These are phyloP conservation scores for Lepilemur ruficaudatus DNA, from an alignment of 2,797 vertebrate genomes.

Conservation along the genomic window DNA sequence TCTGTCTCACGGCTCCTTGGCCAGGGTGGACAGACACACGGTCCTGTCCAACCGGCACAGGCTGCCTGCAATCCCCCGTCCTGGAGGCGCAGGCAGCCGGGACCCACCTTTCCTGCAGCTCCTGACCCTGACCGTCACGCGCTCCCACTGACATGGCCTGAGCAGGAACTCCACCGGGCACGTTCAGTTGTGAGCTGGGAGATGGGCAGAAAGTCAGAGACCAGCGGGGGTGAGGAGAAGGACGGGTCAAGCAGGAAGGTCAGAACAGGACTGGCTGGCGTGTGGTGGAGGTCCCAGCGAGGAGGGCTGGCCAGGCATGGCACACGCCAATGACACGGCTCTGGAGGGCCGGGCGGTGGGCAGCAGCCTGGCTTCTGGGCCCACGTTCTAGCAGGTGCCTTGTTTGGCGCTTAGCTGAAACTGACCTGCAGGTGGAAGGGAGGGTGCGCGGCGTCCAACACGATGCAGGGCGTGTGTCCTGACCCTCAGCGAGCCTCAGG, in stretches of 20 bases:
- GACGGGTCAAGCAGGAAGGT: background rate
- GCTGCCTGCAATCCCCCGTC: background rate
- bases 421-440: background rate
- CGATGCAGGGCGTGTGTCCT: rapidly evolving
- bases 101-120: rapidly evolving
- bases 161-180: rapidly evolving
- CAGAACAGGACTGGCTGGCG: rapidly evolving
- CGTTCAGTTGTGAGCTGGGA: background rate
- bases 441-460: rapidly evolving
- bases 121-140: rapidly evolving
- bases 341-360: rapidly evolving
- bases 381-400: rapidly evolving
- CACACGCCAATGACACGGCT: rapidly evolving
- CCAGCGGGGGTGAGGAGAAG: rapidly evolving
- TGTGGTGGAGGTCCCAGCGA: rapidly evolving
- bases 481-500: rapidly evolving
- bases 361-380: background rate
- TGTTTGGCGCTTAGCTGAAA: background rate
- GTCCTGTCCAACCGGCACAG: background rate
- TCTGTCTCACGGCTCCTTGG: background rate
- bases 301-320: too few relatives aligned
- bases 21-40: rapidly evolving
- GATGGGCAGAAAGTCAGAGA: background rate
- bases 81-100: rapidly evolving
- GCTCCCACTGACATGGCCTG: background rate